phyloP scores from a whole-genome alignment of 2,888 invertebrate species.

The Leptodirus hochenwartii region DNA sequence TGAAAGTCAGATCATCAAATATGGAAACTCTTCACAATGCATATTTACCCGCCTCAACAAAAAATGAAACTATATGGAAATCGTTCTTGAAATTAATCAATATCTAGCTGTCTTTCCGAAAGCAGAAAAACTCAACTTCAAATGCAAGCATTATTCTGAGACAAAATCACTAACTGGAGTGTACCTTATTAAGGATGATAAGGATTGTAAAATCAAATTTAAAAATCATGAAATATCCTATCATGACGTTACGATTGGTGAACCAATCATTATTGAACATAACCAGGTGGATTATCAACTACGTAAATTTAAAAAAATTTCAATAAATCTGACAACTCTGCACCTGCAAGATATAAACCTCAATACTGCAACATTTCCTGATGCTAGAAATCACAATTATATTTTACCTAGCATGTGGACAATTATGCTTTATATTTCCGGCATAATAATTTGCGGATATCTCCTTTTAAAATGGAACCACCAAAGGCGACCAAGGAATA shows the following conservation, averaged over 20 bases:
- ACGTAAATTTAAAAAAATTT: no score
- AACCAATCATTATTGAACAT: conserved; percentile 4
- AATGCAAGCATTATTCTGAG: conserved; percentile 3
- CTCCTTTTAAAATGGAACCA: no score
- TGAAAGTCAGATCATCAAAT: not conserved
- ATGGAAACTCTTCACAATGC: conserved; percentile 2
- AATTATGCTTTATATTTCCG: no score
- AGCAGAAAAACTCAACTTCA: conserved; percentile 1
- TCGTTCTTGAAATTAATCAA: conserved; percentile 5
- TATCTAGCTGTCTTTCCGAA: conserved; percentile 5
- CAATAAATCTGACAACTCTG: no score
- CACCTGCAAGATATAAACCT: no score
- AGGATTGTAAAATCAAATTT: conserved; percentile 3
- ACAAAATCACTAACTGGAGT: conserved; percentile 1
- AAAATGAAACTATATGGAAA: conserved; percentile 5
- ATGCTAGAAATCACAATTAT: no score
- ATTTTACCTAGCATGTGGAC: no score
- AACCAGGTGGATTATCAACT: no score
- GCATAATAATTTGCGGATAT: no score
- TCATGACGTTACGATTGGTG: not conserved
- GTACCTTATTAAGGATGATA: conserved; percentile 4
- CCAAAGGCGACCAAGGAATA: no score
- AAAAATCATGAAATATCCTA: not conserved
- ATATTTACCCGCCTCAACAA: conserved; percentile 1
- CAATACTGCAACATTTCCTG: no score